These are phyloP conservation scores for Pampus argenteus DNA, from an alignment of 2,797 vertebrate genomes.

Conservation along the genomic window DNA sequence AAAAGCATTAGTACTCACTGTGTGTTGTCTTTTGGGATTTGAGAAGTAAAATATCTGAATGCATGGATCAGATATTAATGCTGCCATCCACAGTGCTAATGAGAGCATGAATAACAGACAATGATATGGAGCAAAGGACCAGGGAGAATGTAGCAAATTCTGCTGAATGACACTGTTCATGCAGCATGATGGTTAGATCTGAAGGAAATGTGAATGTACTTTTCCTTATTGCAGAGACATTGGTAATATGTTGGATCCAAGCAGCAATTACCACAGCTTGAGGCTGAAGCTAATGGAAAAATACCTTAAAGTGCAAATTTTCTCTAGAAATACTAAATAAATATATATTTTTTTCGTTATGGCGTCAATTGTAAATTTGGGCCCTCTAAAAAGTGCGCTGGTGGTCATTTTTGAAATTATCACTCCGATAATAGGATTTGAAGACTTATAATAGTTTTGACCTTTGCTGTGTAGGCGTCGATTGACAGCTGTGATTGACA, in stretches of 20 bases:
- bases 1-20: constrained; percentile 70
- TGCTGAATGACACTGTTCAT: constrained; percentile 13
- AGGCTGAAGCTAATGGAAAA: neutral
- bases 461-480: too few species aligned
- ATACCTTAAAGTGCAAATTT: neutral
- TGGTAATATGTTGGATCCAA: constrained; percentile 4
- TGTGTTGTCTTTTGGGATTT: constrained; percentile 62
- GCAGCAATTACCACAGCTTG: neutral
- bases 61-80: constrained; percentile 53
- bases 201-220: constrained; percentile 6
- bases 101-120: constrained; percentile 50
- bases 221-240: constrained; percentile 8
- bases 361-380: too few species aligned
- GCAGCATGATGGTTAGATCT: neutral
- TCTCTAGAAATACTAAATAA: too few species aligned
- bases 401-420: too few species aligned
- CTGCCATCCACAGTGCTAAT: constrained; percentile 47
- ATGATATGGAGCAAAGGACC: constrained; percentile 33
- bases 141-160: constrained; percentile 8
- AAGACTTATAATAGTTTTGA: too few species aligned
- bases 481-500: too few species aligned
- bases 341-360: too few species aligned
- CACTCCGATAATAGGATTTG: too few species aligned
- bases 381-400: too few species aligned
- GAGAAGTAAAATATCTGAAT: constrained; percentile 57